Base-by-base conservation (phyloP, 2,113 vertebrate genomes). In the Ceyx cyanopectus region DNA sequence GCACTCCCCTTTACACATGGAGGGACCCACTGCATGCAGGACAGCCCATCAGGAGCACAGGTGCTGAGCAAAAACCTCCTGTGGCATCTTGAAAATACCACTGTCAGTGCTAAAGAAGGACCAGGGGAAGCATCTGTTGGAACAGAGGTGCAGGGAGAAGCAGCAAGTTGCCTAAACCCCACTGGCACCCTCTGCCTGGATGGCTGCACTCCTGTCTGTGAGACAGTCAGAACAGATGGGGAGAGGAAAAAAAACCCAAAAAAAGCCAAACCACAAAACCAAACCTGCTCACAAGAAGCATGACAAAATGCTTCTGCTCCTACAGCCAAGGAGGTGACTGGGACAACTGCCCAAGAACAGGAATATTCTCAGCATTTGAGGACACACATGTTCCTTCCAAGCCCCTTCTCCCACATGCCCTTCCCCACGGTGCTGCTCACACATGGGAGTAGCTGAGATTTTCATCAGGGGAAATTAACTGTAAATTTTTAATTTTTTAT, bases 171-270 rank as follows among this genome's bases (percentile, higher is more conserved):
- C 48, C 60, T 29, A 69, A 79, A 87, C 40, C 32, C 45, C 48
- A 48, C 58, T 85, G 48, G 41, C 29, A 48, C 43, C n/a, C 22
- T 58, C 30, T 34, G 29, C 9, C 32, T 5, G 2, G 7, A 17
- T 1, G 0, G 9, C 26, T 4, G 0, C 8, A 20, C 53, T 87
- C 87, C 70, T 76, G 37, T 34, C 34, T 34, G 34, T 34, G 34
- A 89, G 34, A 89, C 87, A 80, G 75, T 76, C 75, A 82, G 40
- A 87, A 65, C 66, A 94, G 68, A 73, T 34, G 45, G 20, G 11
- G 7, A 4, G 51, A 40, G 45, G 2, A 5, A 63, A 69, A 48
- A 56, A 53, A 58, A n/a, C 12, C 48, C 48, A 11, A 3, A 21
- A 50, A 23, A 50, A 22, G 23, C 21, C 11, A 32, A 29, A 34